Evolutionary conservation across 1,140 invertebrate species (phyloP).

Genomic region (Drosophila mojavensis): DNA sequence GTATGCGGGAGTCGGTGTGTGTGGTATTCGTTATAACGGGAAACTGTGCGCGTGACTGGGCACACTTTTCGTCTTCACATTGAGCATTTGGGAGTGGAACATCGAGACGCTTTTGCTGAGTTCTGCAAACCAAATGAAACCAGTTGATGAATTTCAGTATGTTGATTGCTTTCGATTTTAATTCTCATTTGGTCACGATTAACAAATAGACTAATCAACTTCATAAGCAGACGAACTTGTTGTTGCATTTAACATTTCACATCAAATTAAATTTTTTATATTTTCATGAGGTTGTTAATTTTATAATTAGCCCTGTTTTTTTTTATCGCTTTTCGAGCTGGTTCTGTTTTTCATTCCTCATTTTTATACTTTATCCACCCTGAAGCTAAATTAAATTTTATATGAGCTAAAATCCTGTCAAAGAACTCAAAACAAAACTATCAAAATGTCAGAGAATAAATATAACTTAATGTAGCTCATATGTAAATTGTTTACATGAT

Average conservation of each 20-base stretch:
- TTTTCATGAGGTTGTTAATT: slow-evolving; percentile 14
- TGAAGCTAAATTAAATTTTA: not conserved
- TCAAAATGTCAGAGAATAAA: not conserved
- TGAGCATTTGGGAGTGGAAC: slow-evolving; percentile 47
- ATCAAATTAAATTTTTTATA: not conserved
- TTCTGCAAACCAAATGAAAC: slow-evolving; percentile 56
- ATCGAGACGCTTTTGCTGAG: slow-evolving; percentile 55
- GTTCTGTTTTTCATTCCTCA: too few species aligned
- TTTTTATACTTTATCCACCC: not conserved
- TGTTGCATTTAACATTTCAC: slow-evolving; percentile 1
- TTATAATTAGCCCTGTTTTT: slow-evolving; percentile 8
- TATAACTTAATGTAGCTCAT: too few species aligned
- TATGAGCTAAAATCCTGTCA: not conserved
- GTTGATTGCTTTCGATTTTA: not conserved
- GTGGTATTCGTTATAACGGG: slow-evolving; percentile 67
- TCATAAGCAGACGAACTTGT: not conserved
- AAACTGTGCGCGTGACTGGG: slow-evolving; percentile 60
- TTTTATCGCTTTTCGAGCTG: not conserved
- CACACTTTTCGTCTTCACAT: slow-evolving; percentile 54
- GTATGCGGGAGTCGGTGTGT: not conserved
- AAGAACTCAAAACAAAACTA: not conserved
- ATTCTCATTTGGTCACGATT: not conserved
- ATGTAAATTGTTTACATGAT: not conserved
- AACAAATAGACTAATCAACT: slow-evolving; percentile 11
- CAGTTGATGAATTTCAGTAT: slow-evolving; percentile 19